phyloP scores from a whole-genome alignment of 2,888 invertebrate genomes.

The Phalangium opilio region DNA sequence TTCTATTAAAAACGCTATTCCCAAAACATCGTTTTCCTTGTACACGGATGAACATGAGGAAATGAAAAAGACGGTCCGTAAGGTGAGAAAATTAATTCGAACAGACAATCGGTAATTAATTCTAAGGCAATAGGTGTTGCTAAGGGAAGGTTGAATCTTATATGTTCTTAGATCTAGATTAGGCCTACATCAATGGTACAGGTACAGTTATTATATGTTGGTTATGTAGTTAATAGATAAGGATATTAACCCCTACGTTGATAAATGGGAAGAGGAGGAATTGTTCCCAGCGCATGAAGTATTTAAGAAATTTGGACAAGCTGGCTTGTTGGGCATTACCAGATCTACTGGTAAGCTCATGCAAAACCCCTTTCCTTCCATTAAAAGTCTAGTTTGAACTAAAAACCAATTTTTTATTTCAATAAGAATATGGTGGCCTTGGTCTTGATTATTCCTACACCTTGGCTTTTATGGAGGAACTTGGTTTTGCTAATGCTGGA shows the following conservation, averaged over 20 bases:
- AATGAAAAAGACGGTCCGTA: constrained; percentile 13
- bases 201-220: no score
- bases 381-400: no score
- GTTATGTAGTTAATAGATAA: constrained; percentile 35
- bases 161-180: no score
- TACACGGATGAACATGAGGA: constrained; percentile 13
- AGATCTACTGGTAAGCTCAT: constrained; percentile 32
- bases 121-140: no score
- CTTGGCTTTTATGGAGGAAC: constrained; percentile 38
- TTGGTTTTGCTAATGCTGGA: constrained; percentile 38
- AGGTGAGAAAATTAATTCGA: constrained; percentile 6
- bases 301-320: constrained; percentile 38
- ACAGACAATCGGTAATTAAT: no score
- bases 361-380: not conserved
- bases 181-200: no score
- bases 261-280: constrained; percentile 37
- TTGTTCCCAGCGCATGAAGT: constrained; percentile 38
- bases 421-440: constrained; percentile 40
- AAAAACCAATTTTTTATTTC: constrained; percentile 11
- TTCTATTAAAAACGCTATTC: no score
- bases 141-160: no score
- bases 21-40: constrained; percentile 3
- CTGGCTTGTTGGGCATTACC: constrained; percentile 39
- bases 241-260: constrained; percentile 40
- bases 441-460: constrained; percentile 40